A percentile compares a stretch with the other conserved stretches of the same genome.
Conservation (phyloP, 2,113 vertebrate genomes). For the Pygoscelis antarcticus region DNA sequence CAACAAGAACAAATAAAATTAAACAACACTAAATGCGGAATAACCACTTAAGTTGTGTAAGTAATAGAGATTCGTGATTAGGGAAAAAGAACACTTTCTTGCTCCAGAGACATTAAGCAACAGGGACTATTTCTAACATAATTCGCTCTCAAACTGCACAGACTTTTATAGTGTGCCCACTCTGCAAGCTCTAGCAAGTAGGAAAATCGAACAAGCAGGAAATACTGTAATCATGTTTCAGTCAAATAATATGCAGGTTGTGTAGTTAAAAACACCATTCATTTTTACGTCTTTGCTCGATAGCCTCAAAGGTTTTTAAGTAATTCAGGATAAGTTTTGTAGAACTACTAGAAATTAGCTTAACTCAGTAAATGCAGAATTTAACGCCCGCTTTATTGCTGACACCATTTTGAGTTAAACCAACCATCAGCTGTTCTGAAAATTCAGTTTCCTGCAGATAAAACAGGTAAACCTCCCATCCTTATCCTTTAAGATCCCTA, state of each 20-base stretch:
- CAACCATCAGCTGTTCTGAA: neutral
- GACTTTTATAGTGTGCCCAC: neutral
- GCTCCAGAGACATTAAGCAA: neutral
- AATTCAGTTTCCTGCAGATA: neutral
- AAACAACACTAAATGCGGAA: neutral
- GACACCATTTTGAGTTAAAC: neutral
- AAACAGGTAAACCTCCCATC: neutral
- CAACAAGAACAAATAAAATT: neutral
- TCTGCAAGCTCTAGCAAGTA: neutral
- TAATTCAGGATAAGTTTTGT: neutral
- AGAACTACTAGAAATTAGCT: neutral
- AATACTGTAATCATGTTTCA: neutral
- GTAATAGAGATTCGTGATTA: neutral
- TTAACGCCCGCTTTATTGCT: neutral
- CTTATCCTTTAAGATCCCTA: neutral
- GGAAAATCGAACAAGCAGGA: neutral
- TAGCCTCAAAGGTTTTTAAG: neutral
- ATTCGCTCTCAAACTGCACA: neutral
- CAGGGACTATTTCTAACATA: neutral
- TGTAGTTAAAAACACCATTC: neutral
- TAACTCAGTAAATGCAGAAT: neutral
- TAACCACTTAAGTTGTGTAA: neutral
- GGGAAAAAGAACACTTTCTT: neutral
- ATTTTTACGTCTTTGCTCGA: neutral
- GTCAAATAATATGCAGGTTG: neutral